Evolutionary conservation across 2,797 vertebrate species (phyloP), one percentile per base, ranked within the genome.

Genomic region (Xenops minutus): DNA sequence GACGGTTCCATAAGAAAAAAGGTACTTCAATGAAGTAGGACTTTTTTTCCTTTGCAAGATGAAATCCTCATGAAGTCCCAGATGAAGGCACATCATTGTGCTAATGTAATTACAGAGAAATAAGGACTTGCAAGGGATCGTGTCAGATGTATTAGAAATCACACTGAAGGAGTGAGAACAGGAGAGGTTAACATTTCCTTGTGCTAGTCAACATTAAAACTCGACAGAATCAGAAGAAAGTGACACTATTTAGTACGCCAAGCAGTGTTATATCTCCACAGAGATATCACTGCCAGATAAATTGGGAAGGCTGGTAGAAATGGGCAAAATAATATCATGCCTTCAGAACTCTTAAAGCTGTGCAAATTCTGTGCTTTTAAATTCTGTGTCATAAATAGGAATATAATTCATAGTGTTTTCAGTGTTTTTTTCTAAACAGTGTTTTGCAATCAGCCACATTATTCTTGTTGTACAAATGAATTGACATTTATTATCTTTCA

Each of bases 41-140:
- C 71, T 91, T 91, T 80, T 92, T 97, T 93, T 94, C 86, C 89
- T 88, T 96, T 94, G 89, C 93, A 95, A 96, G 96, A 97, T 93
- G 89, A 94, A 97, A 97, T 96, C 78, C 86, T 95, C 95, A 97
- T 78, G 79, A 95, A 97, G 95, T 92, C 93, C 86, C 87, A 94
- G 94, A 95, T 95, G 90, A 95, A 93, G 95, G 92, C 89, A 96
- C 56, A 94, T 89, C 80, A 71, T 94, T 67, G 79, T 96, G 93
- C 93, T 98, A 97, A 97, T 96, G 94, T 97, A 97, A 98, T 98
- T 98, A 98, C 94, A 93, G 93, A 93, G 86, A 96, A 95, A 94
- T 84, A 85, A 88, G 89, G 94, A 84, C 73, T 90, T 95, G 92
- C 88, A 95, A 93, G 76, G 43, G 90, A 73, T 88, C 90, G 87